Evolutionary conservation across 2,113 vertebrate species (phyloP).

Genomic region (Egretta garzetta): DNA sequence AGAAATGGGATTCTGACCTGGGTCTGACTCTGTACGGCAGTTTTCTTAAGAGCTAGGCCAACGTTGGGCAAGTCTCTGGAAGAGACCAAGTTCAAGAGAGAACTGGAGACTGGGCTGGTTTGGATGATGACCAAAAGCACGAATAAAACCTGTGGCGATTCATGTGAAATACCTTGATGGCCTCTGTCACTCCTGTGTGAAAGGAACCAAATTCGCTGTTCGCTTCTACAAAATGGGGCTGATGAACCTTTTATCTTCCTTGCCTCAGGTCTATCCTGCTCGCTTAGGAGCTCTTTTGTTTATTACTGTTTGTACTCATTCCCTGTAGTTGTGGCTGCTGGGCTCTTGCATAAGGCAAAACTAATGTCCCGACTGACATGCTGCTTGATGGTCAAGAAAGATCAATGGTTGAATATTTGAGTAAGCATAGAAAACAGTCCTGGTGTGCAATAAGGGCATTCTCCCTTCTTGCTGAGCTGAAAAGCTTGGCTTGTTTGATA

Average conservation of each 20-base stretch:
- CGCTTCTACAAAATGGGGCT: background rate
- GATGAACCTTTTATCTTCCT: background rate
- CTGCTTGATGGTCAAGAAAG: background rate
- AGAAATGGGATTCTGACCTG: background rate
- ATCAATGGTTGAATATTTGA: background rate
- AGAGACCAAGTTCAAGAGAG: background rate
- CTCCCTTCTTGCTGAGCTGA: background rate
- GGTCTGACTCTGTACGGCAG: background rate
- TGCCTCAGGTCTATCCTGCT: background rate
- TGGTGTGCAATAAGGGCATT: background rate
- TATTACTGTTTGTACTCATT: background rate
- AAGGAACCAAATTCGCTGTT: background rate
- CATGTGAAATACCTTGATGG: background rate
- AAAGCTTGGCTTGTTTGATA: background rate
- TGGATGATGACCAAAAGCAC: background rate
- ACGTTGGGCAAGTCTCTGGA: background rate
- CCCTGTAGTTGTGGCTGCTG: background rate
- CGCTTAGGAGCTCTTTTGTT: background rate
- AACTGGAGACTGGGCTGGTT: background rate
- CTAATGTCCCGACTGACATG: background rate
- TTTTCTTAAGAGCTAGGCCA: background rate
- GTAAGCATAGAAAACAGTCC: background rate
- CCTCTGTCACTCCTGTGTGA: background rate
- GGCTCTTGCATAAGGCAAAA: background rate
- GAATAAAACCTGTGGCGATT: rapidly evolving